phyloP scores from a whole-genome alignment of 2,888 invertebrate genomes.

The Abscondita cerata region DNA sequence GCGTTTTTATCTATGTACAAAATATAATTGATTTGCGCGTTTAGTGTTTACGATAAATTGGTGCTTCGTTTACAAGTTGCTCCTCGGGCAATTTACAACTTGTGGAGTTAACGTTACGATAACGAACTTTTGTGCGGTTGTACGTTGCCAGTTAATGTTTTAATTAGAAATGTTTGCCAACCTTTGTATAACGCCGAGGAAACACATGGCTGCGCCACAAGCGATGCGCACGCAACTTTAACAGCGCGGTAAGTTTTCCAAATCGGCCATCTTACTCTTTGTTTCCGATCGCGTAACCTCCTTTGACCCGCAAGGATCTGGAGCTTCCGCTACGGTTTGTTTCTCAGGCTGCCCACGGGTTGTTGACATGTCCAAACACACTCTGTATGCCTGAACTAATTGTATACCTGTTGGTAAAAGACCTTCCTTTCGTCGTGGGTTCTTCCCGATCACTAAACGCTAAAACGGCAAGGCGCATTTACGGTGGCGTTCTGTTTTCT shows the following conservation, averaged over 20 bases:
- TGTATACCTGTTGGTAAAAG: constrained; percentile 29
- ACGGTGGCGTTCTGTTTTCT: no score
- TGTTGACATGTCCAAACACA: constrained; percentile 43
- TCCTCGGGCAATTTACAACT: neutral
- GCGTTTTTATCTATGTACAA: constrained; percentile 39
- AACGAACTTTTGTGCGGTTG: constrained; percentile 13
- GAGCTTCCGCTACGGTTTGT: constrained; percentile 37
- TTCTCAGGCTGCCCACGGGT: constrained; percentile 40
- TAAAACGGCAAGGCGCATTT: no score
- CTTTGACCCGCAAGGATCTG: constrained; percentile 35
- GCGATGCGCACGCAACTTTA: constrained; percentile 44
- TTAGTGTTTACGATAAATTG: neutral
- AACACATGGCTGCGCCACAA: constrained; percentile 60
- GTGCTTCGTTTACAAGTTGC: neutral
- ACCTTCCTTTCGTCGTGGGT: no score
- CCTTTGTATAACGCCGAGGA: constrained; percentile 43
- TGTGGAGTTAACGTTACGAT: constrained; percentile 8
- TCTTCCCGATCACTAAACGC: no score
- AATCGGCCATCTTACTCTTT: constrained; percentile 36
- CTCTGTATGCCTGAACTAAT: constrained; percentile 45
- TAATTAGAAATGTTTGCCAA: constrained; percentile 24
- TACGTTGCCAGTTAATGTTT: constrained; percentile 15
- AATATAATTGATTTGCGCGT: constrained; percentile 46
- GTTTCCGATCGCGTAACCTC: constrained; percentile 41
- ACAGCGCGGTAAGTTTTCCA: constrained; percentile 37